Conservation (phyloP, 2,113 vertebrate genomes). For the Notarius lentiginosus region DNA sequence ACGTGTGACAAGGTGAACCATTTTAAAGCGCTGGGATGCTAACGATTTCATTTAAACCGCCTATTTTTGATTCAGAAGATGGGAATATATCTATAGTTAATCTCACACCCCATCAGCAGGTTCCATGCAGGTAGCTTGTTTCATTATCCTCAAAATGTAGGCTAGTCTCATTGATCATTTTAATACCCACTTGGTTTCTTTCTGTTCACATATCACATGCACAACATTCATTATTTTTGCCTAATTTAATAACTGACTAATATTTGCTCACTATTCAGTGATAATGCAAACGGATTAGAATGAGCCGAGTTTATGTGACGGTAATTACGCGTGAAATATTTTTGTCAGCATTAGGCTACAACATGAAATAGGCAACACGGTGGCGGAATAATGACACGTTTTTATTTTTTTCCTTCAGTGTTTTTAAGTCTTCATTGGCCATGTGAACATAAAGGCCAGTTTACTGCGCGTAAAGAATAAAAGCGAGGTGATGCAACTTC, state of each 20-base stretch:
- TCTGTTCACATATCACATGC: background rate
- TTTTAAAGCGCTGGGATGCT: background rate
- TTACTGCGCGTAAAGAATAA: slow-evolving; percentile 29
- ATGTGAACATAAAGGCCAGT: background rate
- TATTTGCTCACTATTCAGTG: slow-evolving; percentile 4
- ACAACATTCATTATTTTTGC: background rate
- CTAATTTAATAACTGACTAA: background rate
- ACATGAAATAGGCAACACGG: background rate
- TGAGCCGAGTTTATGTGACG: background rate
- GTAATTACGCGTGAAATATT: slow-evolving; percentile 19
- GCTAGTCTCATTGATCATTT: background rate
- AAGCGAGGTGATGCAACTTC: slow-evolving; percentile 52
- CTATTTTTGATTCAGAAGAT: background rate
- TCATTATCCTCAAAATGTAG: background rate
- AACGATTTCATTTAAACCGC: background rate
- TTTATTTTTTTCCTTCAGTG: background rate
- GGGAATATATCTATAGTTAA: background rate
- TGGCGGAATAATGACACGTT: background rate
- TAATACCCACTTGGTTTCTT: background rate
- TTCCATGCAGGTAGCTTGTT: background rate
- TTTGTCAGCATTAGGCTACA: background rate
- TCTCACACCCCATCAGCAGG: background rate
- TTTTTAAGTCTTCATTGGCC: background rate
- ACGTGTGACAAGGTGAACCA: background rate
- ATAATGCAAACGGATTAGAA: slow-evolving; percentile 3